Percentiles rank a stretch among this genome's conserved stretches.
phyloP scores from a whole-genome alignment of 2,797 vertebrate genomes.

The Silurus lanzhouensis region DNA sequence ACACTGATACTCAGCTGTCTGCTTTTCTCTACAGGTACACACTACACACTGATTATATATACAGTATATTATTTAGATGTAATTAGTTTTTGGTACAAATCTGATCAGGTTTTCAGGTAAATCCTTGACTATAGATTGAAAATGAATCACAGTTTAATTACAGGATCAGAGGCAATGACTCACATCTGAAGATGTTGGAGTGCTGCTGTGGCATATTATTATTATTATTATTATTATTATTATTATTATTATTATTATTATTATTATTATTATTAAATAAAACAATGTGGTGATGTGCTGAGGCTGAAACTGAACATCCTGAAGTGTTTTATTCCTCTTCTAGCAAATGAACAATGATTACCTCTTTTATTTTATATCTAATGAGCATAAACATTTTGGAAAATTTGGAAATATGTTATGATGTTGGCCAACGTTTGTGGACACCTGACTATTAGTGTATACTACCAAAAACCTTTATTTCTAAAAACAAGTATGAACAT shows the following conservation, averaged over 20 bases:
- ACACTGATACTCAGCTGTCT: background rate
- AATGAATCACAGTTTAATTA: background rate
- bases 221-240: no score
- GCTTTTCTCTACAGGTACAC: constrained; percentile 11
- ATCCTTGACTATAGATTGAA: background rate
- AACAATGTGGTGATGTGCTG: background rate
- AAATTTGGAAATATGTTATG: background rate
- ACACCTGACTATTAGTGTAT: background rate
- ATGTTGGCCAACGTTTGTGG: background rate
- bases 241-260: no score
- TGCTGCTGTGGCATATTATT: background rate
- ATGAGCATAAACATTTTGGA: background rate
- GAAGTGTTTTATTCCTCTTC: background rate
- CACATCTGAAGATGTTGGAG: background rate
- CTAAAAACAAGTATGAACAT: background rate
- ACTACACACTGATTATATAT: background rate
- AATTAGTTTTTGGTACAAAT: background rate
- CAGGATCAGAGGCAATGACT: background rate
- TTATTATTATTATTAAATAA: no score
- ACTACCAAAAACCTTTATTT: background rate
- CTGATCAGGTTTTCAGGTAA: background rate
- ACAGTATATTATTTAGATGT: background rate
- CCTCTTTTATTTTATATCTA: background rate
- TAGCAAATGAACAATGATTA: background rate
- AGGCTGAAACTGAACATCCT: background rate